Conservation (phyloP, 2,888 invertebrate species). For the Odiellus spinosus region DNA sequence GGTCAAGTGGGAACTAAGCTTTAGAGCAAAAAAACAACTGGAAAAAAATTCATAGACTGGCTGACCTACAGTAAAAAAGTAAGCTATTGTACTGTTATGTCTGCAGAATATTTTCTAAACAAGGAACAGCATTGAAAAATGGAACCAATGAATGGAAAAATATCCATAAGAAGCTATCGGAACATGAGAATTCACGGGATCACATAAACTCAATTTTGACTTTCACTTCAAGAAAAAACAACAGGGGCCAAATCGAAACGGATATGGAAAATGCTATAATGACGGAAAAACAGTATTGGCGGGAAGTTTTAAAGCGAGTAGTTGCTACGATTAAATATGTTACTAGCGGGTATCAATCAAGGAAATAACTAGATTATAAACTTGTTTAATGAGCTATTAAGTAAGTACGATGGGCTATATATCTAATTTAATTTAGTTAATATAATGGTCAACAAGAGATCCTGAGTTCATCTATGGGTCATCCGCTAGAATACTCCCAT, state of each 20-base stretch:
- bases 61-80: neutral
- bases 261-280: neutral
- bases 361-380: no score
- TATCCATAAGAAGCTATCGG: neutral
- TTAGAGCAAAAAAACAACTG: no score
- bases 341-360: no score
- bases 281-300: conserved; percentile 21
- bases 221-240: neutral
- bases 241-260: neutral
- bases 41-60: conserved; percentile 1
- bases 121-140: neutral
- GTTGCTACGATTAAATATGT: conserved; percentile 22
- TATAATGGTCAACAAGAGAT: no score
- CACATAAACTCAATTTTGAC: conserved; percentile 2
- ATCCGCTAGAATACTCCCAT: no score
- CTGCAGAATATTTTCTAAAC: neutral
- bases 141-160: conserved; percentile 5
- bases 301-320: conserved; percentile 21
- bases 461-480: no score
- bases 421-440: no score
- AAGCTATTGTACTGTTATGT: neutral
- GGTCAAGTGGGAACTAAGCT: no score
- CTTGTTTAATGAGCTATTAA: no score
- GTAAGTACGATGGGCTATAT: no score
- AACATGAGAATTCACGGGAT: conserved; percentile 2